These are phyloP conservation scores for Thereva unica DNA, from an alignment of 2,888 invertebrate genomes.

Conservation along the genomic window DNA sequence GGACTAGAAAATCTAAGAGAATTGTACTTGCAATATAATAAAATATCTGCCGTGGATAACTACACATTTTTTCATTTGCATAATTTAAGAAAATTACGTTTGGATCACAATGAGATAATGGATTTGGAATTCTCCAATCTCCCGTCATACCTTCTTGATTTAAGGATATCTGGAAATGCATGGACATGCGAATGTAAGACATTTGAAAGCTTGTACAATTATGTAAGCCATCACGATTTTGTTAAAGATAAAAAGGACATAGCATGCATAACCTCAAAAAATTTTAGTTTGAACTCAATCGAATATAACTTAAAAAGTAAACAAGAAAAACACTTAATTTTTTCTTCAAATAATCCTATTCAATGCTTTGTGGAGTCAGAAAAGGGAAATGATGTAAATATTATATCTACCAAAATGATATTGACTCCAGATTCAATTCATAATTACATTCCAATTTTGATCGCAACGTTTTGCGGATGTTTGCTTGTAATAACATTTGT, in stretches of 20 bases:
- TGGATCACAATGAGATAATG: conserved; percentile 82
- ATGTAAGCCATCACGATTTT: conserved; percentile 75
- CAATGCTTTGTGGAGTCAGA: too few species aligned
- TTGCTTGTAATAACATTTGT: conserved; percentile 75
- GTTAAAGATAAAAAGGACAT: conserved; percentile 71
- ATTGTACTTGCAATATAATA: conserved; percentile 85
- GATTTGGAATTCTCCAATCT: conserved; percentile 82
- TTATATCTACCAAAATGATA: conserved; percentile 67
- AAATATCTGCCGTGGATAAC: conserved; percentile 80
- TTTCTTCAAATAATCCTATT: too few species aligned
- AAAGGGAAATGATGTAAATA: conserved; percentile 62
- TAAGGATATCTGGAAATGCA: conserved; percentile 77
- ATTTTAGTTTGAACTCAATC: too few species aligned
- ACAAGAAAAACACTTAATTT: too few species aligned
- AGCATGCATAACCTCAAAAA: conserved; percentile 59
- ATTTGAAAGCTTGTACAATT: conserved; percentile 76
- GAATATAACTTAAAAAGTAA: too few species aligned
- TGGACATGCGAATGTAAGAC: conserved; percentile 90
- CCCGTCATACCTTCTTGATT: conserved; percentile 67
- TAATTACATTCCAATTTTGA: conserved; percentile 78
- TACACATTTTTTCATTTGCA: conserved; percentile 81
- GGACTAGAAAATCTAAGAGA: conserved; percentile 82
- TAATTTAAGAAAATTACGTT: conserved; percentile 79
- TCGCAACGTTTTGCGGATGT: conserved; percentile 77
- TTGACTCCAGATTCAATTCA: conserved; percentile 62